Evolutionary conservation across 2,113 vertebrate genomes (phyloP).

Genomic region (Salvelinus namaycush): DNA sequence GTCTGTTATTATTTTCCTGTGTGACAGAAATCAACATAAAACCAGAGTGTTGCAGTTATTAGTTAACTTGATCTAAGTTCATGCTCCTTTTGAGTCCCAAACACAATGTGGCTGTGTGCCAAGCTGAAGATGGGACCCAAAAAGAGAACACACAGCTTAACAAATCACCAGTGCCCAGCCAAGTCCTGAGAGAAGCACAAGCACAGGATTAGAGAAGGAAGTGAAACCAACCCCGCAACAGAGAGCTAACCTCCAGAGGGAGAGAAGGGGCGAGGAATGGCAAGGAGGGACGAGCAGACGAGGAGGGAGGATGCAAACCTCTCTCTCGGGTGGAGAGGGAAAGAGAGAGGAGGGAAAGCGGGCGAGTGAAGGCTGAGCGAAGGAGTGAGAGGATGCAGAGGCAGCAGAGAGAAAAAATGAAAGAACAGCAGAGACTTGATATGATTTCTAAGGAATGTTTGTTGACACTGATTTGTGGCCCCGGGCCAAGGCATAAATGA

Average conservation of each 20-base stretch:
- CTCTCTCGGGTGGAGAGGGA: conserved; percentile 33
- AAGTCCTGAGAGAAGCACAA: conserved; percentile 58
- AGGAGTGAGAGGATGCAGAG: conserved; percentile 38
- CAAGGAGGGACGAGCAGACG: conserved; percentile 15
- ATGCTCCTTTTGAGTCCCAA: conserved; percentile 47
- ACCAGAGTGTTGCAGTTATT: too few relatives aligned
- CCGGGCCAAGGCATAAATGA: conserved; percentile 90
- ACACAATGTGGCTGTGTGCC: conserved; percentile 50
- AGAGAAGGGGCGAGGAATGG: conserved; percentile 55
- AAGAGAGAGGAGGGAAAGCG: conserved; percentile 45
- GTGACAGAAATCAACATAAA: conserved; percentile 10
- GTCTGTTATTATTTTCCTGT: conserved; percentile 22
- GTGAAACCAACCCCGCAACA: conserved; percentile 31
- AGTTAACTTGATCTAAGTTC: too few relatives aligned
- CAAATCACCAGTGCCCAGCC: conserved; percentile 60
- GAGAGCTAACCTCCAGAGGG: conserved; percentile 60
- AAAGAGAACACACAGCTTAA: conserved; percentile 50
- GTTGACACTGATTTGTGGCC: conserved; percentile 92
- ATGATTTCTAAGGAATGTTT: conserved; percentile 92
- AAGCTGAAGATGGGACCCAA: conserved; percentile 48
- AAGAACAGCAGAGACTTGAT: conserved; percentile 87
- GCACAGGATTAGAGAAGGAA: conserved; percentile 53
- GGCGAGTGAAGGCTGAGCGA: conserved; percentile 26
- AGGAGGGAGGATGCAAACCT: conserved; percentile 52
- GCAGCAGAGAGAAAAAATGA: conserved; percentile 57